Evolutionary conservation across 2,888 invertebrate genomes (phyloP), one percentile per base, ranked within the genome.

Genomic region (Osmoderma eremita): DNA sequence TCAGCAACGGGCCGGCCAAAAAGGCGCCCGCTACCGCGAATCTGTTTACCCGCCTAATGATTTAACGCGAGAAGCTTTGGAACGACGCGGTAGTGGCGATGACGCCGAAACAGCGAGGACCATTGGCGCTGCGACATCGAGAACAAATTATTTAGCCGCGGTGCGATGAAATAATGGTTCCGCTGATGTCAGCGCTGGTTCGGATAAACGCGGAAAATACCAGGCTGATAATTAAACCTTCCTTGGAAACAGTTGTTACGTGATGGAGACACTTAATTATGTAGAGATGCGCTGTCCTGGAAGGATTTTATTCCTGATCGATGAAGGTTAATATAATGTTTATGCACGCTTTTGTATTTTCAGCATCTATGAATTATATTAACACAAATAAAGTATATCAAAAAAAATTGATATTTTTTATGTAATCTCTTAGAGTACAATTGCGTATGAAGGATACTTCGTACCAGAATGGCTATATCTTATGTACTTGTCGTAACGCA

Each of bases 201-300:
- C 15, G 18, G 30, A 61, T 61, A 61, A 61, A 61, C 45, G 15
- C 17, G 45, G 58, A 45, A 61, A 45, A 61, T 45, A 13, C 48
- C 36, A 15, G 58, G 45, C 45, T 61, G 45, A 45, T 61, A 45
- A 61, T 61, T 45, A 61, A 30, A 15, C 45, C 48, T 30, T 61
- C 58, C 15, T 61, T 61, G 45, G 30, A 61, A 45, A 45, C 58
- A 45, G 58, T 61, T 61, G 58, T 61, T 61, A 61, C 42, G 18
- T 45, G 30, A 30, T 24, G n/a, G 17, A 30, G 45, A 61, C 58
- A 61, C 58, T 61, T 61, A 61, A 61, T 61, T 61, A 61, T 61
- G 24, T 45, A 30, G 15, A 61, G 45, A 61, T 61, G 30, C 30
- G 24, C 45, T 41, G 24, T 30, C 24, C 13, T 39, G 38, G 18